Conservation (phyloP, 1,140 invertebrate genomes). For the Hesperophylax magnus region DNA sequence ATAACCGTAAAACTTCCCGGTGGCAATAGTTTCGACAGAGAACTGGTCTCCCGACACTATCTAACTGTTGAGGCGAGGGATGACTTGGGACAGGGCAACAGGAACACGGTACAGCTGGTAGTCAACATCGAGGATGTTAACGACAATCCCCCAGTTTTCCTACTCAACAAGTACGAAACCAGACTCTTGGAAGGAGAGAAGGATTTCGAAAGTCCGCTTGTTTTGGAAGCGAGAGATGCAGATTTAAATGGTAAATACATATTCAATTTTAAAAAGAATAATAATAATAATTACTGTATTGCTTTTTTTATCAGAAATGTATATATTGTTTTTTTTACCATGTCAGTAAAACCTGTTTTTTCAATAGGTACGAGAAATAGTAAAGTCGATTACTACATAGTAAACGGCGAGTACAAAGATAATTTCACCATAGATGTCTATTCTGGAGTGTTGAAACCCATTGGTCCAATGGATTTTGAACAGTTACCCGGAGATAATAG, state of each 20-base stretch:
- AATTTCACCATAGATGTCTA: constrained; percentile 88
- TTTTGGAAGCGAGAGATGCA: constrained; percentile 87
- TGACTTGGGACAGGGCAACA: constrained; percentile 87
- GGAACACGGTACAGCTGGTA: constrained; percentile 89
- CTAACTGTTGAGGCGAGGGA: constrained; percentile 94
- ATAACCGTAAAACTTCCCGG: constrained; percentile 86
- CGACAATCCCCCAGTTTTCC: constrained; percentile 87
- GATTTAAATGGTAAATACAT: constrained; percentile 82
- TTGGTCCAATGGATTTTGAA: constrained; percentile 85
- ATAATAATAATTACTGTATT: constrained; percentile 1
- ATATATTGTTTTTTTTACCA: too few species aligned
- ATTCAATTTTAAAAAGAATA: constrained; percentile 17
- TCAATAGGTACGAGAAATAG: constrained; percentile 85
- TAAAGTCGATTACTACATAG: constrained; percentile 85
- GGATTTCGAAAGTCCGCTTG: constrained; percentile 82
- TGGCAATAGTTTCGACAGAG: constrained; percentile 86
- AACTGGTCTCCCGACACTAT: constrained; percentile 88
- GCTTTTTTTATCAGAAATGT: too few species aligned
- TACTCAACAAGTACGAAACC: constrained; percentile 87
- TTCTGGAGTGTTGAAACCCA: constrained; percentile 80
- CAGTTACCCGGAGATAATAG: constrained; percentile 73
- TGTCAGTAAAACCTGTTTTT: background rate
- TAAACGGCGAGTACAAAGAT: constrained; percentile 79
- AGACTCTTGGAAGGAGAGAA: constrained; percentile 85
- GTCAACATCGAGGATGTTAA: constrained; percentile 91